These are phyloP conservation scores for Cherax quadricarinatus DNA, from an alignment of 1,140 invertebrate genomes.

Conservation along the genomic window DNA sequence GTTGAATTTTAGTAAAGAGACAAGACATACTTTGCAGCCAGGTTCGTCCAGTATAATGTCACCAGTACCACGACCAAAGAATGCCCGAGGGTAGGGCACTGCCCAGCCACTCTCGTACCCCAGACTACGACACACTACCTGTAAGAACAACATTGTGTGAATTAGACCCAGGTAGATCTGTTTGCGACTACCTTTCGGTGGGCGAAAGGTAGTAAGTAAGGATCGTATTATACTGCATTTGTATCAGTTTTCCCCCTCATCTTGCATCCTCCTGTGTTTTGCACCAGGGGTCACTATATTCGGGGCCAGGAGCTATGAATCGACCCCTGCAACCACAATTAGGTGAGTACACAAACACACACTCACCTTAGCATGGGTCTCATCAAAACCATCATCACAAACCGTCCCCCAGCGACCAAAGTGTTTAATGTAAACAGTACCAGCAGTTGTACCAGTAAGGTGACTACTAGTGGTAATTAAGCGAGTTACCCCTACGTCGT, in stretches of 20 bases:
- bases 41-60: conserved; percentile 66
- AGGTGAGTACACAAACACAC: no score
- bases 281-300: no score
- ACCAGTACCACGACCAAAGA: conserved; percentile 49
- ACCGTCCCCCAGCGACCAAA: conserved; percentile 86
- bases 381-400: conserved; percentile 80
- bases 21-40: conserved; percentile 37
- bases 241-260: no score
- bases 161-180: neutral
- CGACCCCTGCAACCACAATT: no score
- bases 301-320: no score
- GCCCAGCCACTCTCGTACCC: conserved; percentile 56
- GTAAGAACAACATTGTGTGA: conserved; percentile 2
- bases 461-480: neutral
- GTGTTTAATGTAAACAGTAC: conserved; percentile 84
- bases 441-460: conserved; percentile 77
- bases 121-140: conserved; percentile 70
- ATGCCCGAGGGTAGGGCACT: conserved; percentile 37
- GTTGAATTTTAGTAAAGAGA: no score
- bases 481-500: conserved; percentile 56
- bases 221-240: no score
- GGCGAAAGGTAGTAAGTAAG: no score
- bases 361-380: conserved; percentile 70
- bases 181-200: no score
- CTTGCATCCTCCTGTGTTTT: no score